A percentile compares a stretch with the other conserved stretches of the same genome.
phyloP scores from a whole-genome alignment of 1,140 invertebrate genomes.

The Papilio machaon region DNA sequence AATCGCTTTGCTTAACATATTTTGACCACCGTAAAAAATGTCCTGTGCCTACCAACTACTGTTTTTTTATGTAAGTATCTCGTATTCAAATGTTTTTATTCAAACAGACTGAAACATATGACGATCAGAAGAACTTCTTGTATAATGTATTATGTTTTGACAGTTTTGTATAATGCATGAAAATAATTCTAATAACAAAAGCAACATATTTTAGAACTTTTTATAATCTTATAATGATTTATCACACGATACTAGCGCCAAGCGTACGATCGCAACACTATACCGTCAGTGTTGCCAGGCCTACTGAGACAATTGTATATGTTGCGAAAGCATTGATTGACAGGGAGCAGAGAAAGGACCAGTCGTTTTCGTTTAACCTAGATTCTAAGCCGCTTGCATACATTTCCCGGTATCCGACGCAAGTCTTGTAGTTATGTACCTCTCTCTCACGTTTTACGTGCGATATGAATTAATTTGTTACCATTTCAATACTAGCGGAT shows the following conservation, averaged over 20 bases:
- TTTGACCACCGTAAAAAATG: not conserved
- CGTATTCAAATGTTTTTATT: not conserved
- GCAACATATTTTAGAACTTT: not conserved
- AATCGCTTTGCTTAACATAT: not conserved
- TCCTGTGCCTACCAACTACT: not conserved
- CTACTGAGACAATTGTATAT: not conserved
- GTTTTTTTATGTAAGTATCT: not conserved
- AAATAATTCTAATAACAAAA: not conserved
- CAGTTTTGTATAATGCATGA: too few species aligned
- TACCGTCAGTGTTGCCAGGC: not conserved
- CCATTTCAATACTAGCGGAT: not conserved
- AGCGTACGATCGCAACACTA: not conserved
- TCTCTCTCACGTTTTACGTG: constrained; percentile 13
- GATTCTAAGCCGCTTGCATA: not conserved
- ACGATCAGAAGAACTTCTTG: too few species aligned
- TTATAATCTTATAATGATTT: too few species aligned
- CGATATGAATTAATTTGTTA: not conserved
- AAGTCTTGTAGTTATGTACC: not conserved
- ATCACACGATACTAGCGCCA: not conserved
- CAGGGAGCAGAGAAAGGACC: not conserved
- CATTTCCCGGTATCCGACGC: constrained; percentile 7
- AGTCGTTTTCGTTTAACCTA: constrained; percentile 1
- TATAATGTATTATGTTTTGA: too few species aligned
- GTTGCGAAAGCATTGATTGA: constrained; percentile 25
- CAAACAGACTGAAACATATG: too few species aligned